Conservation (phyloP, 1,140 invertebrate species). For the Idris sp. region DNA sequence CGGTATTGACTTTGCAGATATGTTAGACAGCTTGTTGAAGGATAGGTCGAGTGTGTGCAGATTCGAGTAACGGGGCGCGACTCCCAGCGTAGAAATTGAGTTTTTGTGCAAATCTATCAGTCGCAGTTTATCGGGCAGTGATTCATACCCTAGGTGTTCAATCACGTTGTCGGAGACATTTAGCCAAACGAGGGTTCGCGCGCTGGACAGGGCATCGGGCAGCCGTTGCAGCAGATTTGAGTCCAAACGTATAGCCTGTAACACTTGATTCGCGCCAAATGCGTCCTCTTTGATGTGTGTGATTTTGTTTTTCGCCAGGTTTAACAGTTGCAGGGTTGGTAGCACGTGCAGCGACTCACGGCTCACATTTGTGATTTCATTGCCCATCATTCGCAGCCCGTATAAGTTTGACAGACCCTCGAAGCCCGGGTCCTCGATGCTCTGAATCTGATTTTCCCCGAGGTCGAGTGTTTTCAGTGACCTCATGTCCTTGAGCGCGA, state of each 20-base stretch:
- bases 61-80: slow-evolving; percentile 75
- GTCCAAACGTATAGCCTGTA: slow-evolving; percentile 89
- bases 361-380: slow-evolving; percentile 87
- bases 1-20: slow-evolving; percentile 85
- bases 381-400: slow-evolving; percentile 88
- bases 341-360: slow-evolving; percentile 84
- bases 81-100: slow-evolving; percentile 84
- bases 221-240: slow-evolving; percentile 88
- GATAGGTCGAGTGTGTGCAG: slow-evolving; percentile 88
- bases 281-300: slow-evolving; percentile 85
- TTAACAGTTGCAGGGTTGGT: slow-evolving; percentile 86
- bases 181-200: slow-evolving; percentile 87
- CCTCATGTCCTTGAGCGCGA: slow-evolving; percentile 85
- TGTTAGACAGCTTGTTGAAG: slow-evolving; percentile 86
- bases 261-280: slow-evolving; percentile 85
- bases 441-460: slow-evolving; percentile 87
- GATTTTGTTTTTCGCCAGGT: slow-evolving; percentile 89
- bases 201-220: slow-evolving; percentile 85
- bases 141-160: slow-evolving; percentile 88
- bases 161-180: slow-evolving; percentile 91
- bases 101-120: slow-evolving; percentile 92
- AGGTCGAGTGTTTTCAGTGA: slow-evolving; percentile 88
- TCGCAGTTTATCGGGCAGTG: slow-evolving; percentile 86
- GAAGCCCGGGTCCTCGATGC: slow-evolving; percentile 88
- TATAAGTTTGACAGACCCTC: slow-evolving; percentile 88